phyloP scores from a whole-genome alignment of 2,113 vertebrate species.

The Mesoclemmys tuberculata region DNA sequence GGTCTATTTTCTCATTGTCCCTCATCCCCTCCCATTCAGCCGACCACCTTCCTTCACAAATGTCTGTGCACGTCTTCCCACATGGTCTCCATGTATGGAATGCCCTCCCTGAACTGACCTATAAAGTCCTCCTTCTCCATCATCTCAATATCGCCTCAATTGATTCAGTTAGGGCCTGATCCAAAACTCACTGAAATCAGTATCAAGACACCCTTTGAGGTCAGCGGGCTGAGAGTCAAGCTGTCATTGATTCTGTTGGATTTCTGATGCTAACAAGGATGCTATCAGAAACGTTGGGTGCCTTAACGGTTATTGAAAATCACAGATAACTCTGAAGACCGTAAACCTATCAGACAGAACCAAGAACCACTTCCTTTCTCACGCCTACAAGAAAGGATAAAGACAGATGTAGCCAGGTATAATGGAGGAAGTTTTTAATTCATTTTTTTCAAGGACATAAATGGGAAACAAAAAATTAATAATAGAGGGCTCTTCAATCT shows the following conservation, averaged over 20 bases:
- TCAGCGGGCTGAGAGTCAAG: background rate
- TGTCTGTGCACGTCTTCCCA: background rate
- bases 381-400: background rate
- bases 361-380: background rate
- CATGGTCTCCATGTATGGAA: background rate
- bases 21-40: background rate
- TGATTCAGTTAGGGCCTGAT: background rate
- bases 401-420: background rate
- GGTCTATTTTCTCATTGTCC: background rate
- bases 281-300: background rate
- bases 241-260: background rate
- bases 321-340: background rate
- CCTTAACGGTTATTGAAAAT: background rate
- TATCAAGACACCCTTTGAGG: background rate
- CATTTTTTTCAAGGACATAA: background rate
- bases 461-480: background rate
- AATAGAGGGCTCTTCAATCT: background rate
- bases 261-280: background rate
- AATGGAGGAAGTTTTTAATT: background rate
- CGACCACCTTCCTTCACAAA: background rate
- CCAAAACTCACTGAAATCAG: background rate
- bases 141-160: background rate
- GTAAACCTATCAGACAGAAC: background rate
- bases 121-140: too few relatives aligned
- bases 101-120: background rate